Percentiles rank a stretch among this genome's conserved stretches.
Conservation (phyloP, 2,888 invertebrate species). For the Catocala nupta region DNA sequence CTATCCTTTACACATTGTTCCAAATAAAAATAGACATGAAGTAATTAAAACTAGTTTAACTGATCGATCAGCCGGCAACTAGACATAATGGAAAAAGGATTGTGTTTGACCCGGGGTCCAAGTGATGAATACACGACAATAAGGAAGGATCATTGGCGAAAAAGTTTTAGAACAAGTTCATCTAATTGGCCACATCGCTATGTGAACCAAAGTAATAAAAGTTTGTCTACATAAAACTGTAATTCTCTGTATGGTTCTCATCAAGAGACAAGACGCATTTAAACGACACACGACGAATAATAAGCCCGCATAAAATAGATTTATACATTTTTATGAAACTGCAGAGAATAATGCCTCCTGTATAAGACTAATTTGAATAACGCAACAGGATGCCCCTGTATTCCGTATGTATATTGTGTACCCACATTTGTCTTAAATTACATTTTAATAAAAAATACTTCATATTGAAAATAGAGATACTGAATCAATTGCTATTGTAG, state of each 20-base stretch:
- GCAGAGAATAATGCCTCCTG: constrained; percentile 56
- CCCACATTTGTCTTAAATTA: constrained; percentile 42
- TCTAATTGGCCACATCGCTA: constrained; percentile 12
- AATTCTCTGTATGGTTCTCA: constrained; percentile 54
- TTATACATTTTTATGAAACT: constrained; percentile 61
- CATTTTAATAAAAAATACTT: constrained; percentile 24
- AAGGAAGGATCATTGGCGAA: neutral
- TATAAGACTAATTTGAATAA: constrained; percentile 58
- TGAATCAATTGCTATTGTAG: constrained; percentile 22
- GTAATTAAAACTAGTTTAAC: no score
- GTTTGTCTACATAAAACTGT: constrained; percentile 40
- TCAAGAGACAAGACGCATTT: constrained; percentile 60
- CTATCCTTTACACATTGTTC: no score
- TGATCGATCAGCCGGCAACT: no score
- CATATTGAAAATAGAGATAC: constrained; percentile 20
- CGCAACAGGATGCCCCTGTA: constrained; percentile 58
- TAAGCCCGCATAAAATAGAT: constrained; percentile 68
- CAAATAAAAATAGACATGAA: no score
- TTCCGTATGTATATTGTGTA: constrained; percentile 33
- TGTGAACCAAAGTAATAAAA: constrained; percentile 39
- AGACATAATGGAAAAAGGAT: no score
- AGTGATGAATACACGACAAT: neutral
- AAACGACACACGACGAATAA: constrained; percentile 67
- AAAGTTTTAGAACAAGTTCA: neutral
- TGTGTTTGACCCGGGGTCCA: no score